These are phyloP conservation scores for Cheirogaleus major DNA, from an alignment of 2,797 vertebrate genomes.

Conservation along the genomic window DNA sequence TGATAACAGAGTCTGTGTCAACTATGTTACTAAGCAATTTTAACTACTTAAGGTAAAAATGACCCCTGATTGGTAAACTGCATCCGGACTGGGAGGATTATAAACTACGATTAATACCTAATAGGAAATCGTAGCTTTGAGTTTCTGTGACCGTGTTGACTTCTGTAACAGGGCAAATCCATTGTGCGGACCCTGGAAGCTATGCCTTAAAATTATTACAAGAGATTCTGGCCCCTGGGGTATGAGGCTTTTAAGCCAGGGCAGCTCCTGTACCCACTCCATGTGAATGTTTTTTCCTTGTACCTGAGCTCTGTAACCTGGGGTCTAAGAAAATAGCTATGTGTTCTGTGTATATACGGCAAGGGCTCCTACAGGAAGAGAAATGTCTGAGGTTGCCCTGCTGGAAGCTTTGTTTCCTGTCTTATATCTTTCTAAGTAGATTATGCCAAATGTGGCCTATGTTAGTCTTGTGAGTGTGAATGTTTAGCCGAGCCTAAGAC, in stretches of 20 bases:
- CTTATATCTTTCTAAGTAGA: not conserved
- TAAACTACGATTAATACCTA: not conserved
- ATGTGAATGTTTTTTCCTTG: not conserved
- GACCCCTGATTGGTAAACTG: not conserved
- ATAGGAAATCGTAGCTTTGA: not conserved
- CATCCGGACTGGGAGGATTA: not conserved
- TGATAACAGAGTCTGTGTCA: not conserved
- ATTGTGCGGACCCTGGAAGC: not conserved
- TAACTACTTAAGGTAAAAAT: not conserved
- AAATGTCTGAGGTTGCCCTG: not conserved
- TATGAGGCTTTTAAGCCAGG: not conserved
- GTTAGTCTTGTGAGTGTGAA: not conserved
- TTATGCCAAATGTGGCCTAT: not conserved
- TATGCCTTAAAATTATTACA: not conserved
- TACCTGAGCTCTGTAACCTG: not conserved
- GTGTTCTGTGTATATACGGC: not conserved
- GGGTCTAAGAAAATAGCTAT: not conserved
- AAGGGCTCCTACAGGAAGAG: not conserved
- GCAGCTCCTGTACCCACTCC: not conserved
- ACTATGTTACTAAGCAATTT: not conserved
- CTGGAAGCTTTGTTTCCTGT: not conserved
- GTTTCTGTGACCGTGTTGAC: not conserved
- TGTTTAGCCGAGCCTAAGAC: not conserved
- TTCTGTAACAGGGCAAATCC: not conserved
- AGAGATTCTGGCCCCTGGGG: not conserved